Evolutionary conservation across 1,140 invertebrate species (phyloP), one percentile per base, ranked within the genome.

Genomic region (Protaetia brevitarsis): DNA sequence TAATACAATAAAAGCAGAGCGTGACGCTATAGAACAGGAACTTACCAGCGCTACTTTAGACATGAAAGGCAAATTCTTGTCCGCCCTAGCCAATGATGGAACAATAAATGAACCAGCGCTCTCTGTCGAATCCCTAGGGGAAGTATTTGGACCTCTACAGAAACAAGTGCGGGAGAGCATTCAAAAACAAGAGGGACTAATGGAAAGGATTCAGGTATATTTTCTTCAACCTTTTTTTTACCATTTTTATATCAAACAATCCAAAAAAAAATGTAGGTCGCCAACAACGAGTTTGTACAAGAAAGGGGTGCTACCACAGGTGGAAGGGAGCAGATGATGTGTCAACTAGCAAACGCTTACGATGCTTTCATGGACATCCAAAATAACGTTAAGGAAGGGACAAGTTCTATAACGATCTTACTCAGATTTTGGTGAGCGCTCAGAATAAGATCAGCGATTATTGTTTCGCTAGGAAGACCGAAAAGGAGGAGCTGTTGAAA

Each of bases 351-450:
- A 23, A 84, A 88, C 29, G 95, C 95, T 13, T 90, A 93, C 79
- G 97, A 98, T 82, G 89, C 89, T 67, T 99, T 91, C 80, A 90
- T 90, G 71, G 95, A 98, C 79, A 83, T 99, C 19, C 88, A 90
- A 65, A 88, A 85, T 70, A 98, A 99, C 82, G 81, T 99, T 51
- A 85, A 91, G 72, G 97, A 99, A 84, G 97, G 96, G 65, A 90
- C 90, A 98, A 98, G 83, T 99, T 99, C 82, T 99, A 99, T 81
- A 98, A 98, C 81, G 96, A 99, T 81, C 84, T 99, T 66, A 99
- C 97, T 1, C 87, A 88, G 79, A 78, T 99, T 66, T 82, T 99
- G 73, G 87, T 99, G 4, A 89, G 90, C 27, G 96, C 98, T 79
- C 98, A 99, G 85, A 97, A 94, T 78, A 99, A 99, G 82, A 92